Evolutionary conservation across 2,888 invertebrate genomes (phyloP).

Genomic region (Nomada fucata): DNA sequence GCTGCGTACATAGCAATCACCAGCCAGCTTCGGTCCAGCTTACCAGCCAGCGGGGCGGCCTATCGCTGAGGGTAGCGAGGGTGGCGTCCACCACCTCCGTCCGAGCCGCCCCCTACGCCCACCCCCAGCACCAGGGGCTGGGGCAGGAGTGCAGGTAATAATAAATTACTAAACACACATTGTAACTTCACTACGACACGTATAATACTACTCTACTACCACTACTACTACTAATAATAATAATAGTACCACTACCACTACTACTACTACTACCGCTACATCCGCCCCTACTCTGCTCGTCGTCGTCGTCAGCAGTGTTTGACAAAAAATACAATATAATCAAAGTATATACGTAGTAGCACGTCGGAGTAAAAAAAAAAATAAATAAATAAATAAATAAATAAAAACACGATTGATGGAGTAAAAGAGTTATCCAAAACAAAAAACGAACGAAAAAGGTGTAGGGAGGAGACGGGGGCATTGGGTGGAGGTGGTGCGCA

Average conservation of each 20-base stretch:
- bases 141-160: constrained; percentile 84
- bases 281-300: constrained; percentile 65
- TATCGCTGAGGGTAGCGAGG: constrained; percentile 84
- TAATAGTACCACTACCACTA: constrained; percentile 45
- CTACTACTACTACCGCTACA: constrained; percentile 57
- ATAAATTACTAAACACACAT: constrained; percentile 75
- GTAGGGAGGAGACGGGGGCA: constrained; percentile 84
- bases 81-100: constrained; percentile 85
- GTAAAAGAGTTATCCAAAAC: constrained; percentile 67
- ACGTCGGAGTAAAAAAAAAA: constrained; percentile 54
- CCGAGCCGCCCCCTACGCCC: constrained; percentile 84
- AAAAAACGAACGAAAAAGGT: constrained; percentile 79
- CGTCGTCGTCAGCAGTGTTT: constrained; percentile 67
- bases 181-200: constrained; percentile 71
- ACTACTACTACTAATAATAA: constrained; percentile 58
- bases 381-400: constrained; percentile 17
- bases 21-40: constrained; percentile 81
- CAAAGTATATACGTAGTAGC: constrained; percentile 66
- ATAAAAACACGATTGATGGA: constrained; percentile 64
- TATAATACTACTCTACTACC: constrained; percentile 58
- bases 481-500: constrained; percentile 84
- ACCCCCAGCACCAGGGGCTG: constrained; percentile 83
- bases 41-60: constrained; percentile 82
- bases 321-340: constrained; percentile 54
- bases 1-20: constrained; percentile 81